phyloP scores from a whole-genome alignment of 2,797 vertebrate species.

The Tragopan temminckii region DNA sequence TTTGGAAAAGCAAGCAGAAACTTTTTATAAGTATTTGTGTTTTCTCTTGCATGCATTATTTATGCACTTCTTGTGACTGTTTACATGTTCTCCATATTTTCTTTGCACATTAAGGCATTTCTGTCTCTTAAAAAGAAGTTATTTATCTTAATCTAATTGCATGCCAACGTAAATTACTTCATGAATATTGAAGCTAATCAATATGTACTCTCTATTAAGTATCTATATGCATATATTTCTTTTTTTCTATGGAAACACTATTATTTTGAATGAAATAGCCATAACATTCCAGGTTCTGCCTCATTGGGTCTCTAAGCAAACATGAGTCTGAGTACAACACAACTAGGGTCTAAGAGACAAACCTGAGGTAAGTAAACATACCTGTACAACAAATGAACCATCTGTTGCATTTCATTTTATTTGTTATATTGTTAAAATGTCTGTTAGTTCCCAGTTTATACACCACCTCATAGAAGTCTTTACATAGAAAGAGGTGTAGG shows the following conservation, averaged over 20 bases:
- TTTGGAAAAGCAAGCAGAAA: slow-evolving; percentile 50
- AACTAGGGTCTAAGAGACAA: slow-evolving; percentile 98
- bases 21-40: slow-evolving; percentile 17
- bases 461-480: background rate
- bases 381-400: slow-evolving; percentile 29
- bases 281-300: slow-evolving; percentile 99
- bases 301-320: slow-evolving; percentile 99
- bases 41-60: slow-evolving; percentile 81
- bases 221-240: slow-evolving; percentile 82
- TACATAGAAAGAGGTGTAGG: background rate
- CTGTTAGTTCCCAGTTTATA: background rate
- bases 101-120: slow-evolving; percentile 71
- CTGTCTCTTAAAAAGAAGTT: slow-evolving; percentile 11
- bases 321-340: slow-evolving; percentile 99
- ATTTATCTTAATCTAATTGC: slow-evolving; percentile 76
- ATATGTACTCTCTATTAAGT: slow-evolving; percentile 78
- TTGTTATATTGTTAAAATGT: slow-evolving; percentile 6
- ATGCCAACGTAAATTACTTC: slow-evolving; percentile 77
- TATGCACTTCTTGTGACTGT: slow-evolving; percentile 61
- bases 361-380: slow-evolving; percentile 92
- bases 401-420: slow-evolving; percentile 57
- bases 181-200: slow-evolving; percentile 69
- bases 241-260: slow-evolving; percentile 87
- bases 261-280: slow-evolving; percentile 97
- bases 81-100: slow-evolving; percentile 63